Base-by-base conservation (phyloP, 2,888 invertebrate species). In the Euzetes globulus region DNA sequence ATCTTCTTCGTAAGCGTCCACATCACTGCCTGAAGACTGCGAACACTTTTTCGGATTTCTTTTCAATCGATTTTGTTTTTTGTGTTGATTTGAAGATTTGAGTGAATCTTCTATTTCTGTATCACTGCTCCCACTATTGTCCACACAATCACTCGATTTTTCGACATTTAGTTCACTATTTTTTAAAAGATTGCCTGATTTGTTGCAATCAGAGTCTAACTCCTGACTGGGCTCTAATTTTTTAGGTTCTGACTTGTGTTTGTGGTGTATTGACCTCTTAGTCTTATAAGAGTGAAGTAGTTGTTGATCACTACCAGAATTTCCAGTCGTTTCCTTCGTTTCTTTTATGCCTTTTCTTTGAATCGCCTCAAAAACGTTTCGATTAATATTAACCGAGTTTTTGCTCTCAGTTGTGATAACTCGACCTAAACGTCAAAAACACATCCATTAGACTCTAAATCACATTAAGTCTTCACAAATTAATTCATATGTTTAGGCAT, bases 21-120 rank as follows among this genome's bases (percentile, higher is more conserved):
- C 63, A 33, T 72, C 74, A 70, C 75, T 76, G 15, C 73, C 75
- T 2, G 71, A 27, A 33, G 22, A 33, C 52, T 63, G 63, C 7
- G 29, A 33, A 19, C 33, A 65, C 22, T 75, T 68, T 25, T 70
- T 70, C 17, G 47, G 70, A 70, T 25, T 47, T n/a, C 19, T 45
- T 70, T 70, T 70, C 6, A 19, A 17, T 3, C 47, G 41, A 70
- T 25, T 41, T 17, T 25, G 45, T 25, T 27, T 70, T 25, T 70
- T 70, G 19, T 47, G 47, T 11, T 70, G 22, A 25, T 45, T 5
- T 41, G 47, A 70, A 15, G 45, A 45, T 25, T 70, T 70, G 3
- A 33, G 33, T 3, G 63, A 63, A 17, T 63, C 63, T 33, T 63
- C 63, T 33, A 63, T 63, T 33, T 63, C 63, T n/a, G 63, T 63